A percentile compares a stretch with the other conserved stretches of the same genome.
phyloP scores from a whole-genome alignment of 2,113 vertebrate species.

The Centropus unirufus region DNA sequence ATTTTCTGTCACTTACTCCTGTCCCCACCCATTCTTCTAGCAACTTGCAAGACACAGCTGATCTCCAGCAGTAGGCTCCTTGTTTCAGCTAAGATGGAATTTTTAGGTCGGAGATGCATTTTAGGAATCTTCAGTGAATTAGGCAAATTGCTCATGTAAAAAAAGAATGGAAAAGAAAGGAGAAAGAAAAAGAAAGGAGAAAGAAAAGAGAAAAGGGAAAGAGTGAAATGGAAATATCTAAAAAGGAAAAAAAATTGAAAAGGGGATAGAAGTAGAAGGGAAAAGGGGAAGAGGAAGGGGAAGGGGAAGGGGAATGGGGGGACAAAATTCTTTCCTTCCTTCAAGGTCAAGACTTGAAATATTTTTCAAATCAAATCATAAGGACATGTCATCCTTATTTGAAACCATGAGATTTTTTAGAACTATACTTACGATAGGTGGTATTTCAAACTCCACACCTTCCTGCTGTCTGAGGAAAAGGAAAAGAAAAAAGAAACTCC shows the following conservation, averaged over 20 bases:
- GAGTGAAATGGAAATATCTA: no score
- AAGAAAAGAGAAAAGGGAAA: no score
- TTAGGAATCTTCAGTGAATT: background rate
- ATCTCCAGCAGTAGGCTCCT: background rate
- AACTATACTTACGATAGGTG: background rate
- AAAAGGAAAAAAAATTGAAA: background rate
- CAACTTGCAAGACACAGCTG: background rate
- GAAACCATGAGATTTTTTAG: background rate
- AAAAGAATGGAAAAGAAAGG: background rate
- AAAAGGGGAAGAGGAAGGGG: background rate
- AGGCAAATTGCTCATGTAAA: background rate
- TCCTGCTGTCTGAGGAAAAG: background rate
- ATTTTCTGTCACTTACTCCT: conserved; percentile 5
- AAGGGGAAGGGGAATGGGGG: background rate
- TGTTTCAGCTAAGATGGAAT: background rate
- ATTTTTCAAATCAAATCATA: background rate
- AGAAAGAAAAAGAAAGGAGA: background rate
- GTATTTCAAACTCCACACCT: background rate
- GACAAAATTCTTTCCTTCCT: background rate
- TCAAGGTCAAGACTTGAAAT: background rate
- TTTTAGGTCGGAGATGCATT: background rate
- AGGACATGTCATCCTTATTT: background rate
- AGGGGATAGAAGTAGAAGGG: no score
- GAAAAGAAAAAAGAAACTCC: background rate
- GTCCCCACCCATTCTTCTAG: background rate